Percentiles rank a stretch among this genome's conserved stretches.
phyloP scores from a whole-genome alignment of 2,888 invertebrate species.

The Carcina quercana region DNA sequence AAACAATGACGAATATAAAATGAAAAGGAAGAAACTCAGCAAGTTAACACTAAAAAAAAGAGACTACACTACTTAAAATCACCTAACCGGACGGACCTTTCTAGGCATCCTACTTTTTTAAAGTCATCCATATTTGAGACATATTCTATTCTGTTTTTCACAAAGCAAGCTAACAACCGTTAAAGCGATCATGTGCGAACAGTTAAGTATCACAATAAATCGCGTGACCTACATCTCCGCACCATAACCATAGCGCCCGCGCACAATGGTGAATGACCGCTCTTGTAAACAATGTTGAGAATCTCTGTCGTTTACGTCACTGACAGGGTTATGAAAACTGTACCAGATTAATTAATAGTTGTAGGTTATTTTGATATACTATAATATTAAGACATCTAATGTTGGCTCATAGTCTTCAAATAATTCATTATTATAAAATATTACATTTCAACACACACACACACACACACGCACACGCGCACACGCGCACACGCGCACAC shows the following conservation, averaged over 20 bases:
- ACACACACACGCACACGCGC: not conserved
- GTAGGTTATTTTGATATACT: constrained; percentile 5
- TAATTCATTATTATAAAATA: too few species aligned
- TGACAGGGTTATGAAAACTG: not conserved
- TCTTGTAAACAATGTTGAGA: constrained; percentile 29
- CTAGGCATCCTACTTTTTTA: too few species aligned
- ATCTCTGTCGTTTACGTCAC: constrained; percentile 11
- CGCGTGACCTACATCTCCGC: constrained; percentile 18
- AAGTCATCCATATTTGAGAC: too few species aligned
- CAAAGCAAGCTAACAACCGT: constrained; percentile 3
- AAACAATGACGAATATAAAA: too few species aligned
- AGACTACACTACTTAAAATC: too few species aligned
- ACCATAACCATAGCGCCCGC: constrained; percentile 1
- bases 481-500: not conserved
- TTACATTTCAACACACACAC: not conserved
- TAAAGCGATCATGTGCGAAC: too few species aligned
- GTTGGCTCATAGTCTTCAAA: too few species aligned
- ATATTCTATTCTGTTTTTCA: not conserved
- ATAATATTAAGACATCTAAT: too few species aligned
- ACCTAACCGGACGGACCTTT: too few species aligned
- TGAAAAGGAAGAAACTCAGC: too few species aligned
- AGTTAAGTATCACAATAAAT: constrained; percentile 7
- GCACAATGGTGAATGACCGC: constrained; percentile 41
- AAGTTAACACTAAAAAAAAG: too few species aligned
- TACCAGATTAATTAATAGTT: too few species aligned